Base-by-base conservation (phyloP, 1,140 invertebrate genomes). In the Chironomus tepperi region DNA sequence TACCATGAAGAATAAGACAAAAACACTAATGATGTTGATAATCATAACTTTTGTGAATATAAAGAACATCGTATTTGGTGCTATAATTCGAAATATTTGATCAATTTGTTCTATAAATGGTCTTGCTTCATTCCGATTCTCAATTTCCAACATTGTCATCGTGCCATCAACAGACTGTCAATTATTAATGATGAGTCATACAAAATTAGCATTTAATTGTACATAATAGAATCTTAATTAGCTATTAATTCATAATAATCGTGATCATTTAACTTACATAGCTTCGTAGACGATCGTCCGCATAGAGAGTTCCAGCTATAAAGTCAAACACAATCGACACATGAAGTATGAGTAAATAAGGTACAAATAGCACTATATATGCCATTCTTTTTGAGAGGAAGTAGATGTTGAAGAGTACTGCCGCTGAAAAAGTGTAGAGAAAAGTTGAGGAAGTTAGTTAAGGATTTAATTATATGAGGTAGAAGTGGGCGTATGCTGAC, bases 51-150 rank as follows among this genome's bases (percentile, higher is more conserved):
- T 70, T 18, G 18, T 9, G n/a, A 16, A 70, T 0, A 21, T 70
- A 21, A 18, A 70, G 18, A 70, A 21, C 65, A 70, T 70, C 18
- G 18, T 18, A 7, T 18, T 70, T 7, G 65, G 16, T 18, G 65
- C 16, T 3, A 21, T 18, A 12, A 18, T 70, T 18, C 65, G n/a
- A 2, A 19, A 9, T 10, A 18, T 21, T 9, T 19, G 15, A 70
- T 70, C 65, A 70, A 70, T 70, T 70, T 70, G 16, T 16, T 3
- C 65, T 19, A 70, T 70, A 19, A 18, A 19, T 21, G 65, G 65
- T 18, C 65, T 16, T 18, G 19, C 19, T 19, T 70, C 65, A 21
- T 19, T 19, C 7, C 65, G 16, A 70, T 70, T 70, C 9, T 10
- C 9, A 6, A 70, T 70, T 70, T 70, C 65, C 16, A 70, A 16